Conservation (phyloP, 30 jellyfish, hydroid and myxozoan species). For the Aurelia coerulea region DNA sequence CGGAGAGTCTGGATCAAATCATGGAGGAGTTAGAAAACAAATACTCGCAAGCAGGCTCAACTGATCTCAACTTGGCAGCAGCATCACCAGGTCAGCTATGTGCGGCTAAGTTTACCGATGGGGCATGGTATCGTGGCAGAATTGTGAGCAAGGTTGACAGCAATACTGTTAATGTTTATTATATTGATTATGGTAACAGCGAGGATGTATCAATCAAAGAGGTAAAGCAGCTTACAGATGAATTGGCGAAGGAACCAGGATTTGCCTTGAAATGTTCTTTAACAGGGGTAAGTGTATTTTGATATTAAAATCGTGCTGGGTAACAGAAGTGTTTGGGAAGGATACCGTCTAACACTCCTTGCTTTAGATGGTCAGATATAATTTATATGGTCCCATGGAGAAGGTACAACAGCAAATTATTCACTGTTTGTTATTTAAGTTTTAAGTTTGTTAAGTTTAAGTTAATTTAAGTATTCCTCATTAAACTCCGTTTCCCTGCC, state of each 20-base stretch:
- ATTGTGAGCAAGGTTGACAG: conserved; percentile 43
- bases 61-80: conserved; percentile 22
- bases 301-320: too few species aligned
- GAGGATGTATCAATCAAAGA: conserved; percentile 29
- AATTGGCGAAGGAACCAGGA: conserved; percentile 46
- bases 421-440: too few species aligned
- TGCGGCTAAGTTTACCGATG: conserved; percentile 81
- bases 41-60: conserved; percentile 36
- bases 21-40: conserved; percentile 50
- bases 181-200: conserved; percentile 80
- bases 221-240: conserved; percentile 50
- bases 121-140: conserved; percentile 81
- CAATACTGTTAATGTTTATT: conserved; percentile 38
- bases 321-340: too few species aligned
- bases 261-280: conserved; percentile 66
- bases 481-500: too few species aligned
- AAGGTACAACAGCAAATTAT: too few species aligned
- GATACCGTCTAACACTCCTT: too few species aligned
- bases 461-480: too few species aligned
- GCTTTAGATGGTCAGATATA: too few species aligned
- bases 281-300: conserved; percentile 4
- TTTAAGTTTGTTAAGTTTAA: too few species aligned
- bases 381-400: too few species aligned
- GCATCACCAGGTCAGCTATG: conserved; percentile 61
- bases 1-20: conserved; percentile 18